Base-by-base conservation (phyloP, 2,888 invertebrate species). In the Dicranocentrus wangi region DNA sequence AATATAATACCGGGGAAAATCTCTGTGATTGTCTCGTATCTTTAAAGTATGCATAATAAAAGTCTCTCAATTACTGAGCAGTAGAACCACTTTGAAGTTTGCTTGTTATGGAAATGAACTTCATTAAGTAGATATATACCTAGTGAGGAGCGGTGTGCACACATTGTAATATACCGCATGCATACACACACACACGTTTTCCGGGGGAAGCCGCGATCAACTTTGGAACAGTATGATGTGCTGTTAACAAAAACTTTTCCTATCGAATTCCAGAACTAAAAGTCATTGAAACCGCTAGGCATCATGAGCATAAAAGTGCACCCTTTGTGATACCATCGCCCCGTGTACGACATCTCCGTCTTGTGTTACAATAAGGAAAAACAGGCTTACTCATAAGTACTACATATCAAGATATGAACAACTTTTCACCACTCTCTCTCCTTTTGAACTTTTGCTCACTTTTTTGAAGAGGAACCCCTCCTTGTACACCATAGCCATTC, bases 51-150 rank as follows among this genome's bases (percentile, higher is more conserved):
- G 32, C 32, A 69, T 28, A 53, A 69, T 53, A 63, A 72, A 61
- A 72, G 61, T 51, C 73, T 32, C 53, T 63, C 73, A 73, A 73
- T 73, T 73, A 63, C 63, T 73, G 65, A 65, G 42, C 53, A 65
- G 25, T 65, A 66, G 53, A 75, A 55, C 28, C 75, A 66, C 75
- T 66, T 66, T 66, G 65, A 75, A 75, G 75, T 75, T 66, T 75
- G 25, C 66, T 75, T 58, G 58, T 66, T 75, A 75, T 55, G 66
- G 25, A 73, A 73, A 55, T 65, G 65, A 65, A 73, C 63, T 73
- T 73, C 73, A 73, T 73, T 73, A 73, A 63, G 73, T 15, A 55
- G 55, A 21, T 10, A 32, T 55, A 55, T 13, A 55, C 21, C 1
- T 17, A n/a, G 51, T 51, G 2, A 17, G 19, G 51, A 8, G 27